Percentiles rank a stretch among this genome's conserved stretches.
Evolutionary conservation across 2,797 vertebrate genomes (phyloP).

Genomic region (Crocidura indochinensis): DNA sequence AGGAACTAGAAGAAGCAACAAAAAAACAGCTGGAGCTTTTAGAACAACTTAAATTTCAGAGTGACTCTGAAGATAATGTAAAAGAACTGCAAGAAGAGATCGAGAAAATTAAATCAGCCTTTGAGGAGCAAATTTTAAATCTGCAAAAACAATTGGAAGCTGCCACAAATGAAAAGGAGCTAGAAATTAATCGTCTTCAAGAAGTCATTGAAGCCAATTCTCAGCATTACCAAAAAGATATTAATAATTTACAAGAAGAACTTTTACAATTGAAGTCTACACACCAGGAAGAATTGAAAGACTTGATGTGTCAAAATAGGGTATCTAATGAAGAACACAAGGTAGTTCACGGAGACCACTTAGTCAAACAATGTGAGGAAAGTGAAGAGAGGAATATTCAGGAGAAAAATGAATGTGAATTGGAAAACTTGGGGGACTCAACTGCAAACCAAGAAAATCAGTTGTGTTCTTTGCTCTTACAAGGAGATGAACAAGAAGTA

Average conservation of each 20-base stretch:
- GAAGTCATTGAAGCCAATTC: constrained; percentile 91
- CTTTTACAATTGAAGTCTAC: constrained; percentile 89
- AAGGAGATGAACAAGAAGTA: constrained; percentile 81
- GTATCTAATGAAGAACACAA: constrained; percentile 90
- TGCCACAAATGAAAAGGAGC: constrained; percentile 87
- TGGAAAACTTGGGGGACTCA: constrained; percentile 84
- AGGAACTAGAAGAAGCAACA: constrained; percentile 89
- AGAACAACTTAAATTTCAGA: constrained; percentile 89
- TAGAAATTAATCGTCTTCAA: constrained; percentile 90
- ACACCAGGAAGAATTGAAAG: constrained; percentile 93
- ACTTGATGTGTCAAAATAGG: constrained; percentile 91
- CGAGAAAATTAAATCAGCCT: constrained; percentile 86
- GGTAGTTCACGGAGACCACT: constrained; percentile 90
- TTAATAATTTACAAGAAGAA: constrained; percentile 93
- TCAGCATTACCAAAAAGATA: constrained; percentile 91
- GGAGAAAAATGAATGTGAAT: constrained; percentile 90
- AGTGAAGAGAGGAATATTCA: constrained; percentile 91
- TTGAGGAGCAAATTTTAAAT: constrained; percentile 91
- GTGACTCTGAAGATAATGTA: constrained; percentile 86
- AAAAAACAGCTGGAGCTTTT: constrained; percentile 89
- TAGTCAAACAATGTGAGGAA: constrained; percentile 91
- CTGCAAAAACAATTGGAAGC: constrained; percentile 91
- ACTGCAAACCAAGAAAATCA: constrained; percentile 82
- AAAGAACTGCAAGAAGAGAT: constrained; percentile 88
- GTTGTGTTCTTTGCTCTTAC: constrained; percentile 43